Evolutionary conservation across 2,888 invertebrate species (phyloP).

Genomic region (Teleiodes luculella): DNA sequence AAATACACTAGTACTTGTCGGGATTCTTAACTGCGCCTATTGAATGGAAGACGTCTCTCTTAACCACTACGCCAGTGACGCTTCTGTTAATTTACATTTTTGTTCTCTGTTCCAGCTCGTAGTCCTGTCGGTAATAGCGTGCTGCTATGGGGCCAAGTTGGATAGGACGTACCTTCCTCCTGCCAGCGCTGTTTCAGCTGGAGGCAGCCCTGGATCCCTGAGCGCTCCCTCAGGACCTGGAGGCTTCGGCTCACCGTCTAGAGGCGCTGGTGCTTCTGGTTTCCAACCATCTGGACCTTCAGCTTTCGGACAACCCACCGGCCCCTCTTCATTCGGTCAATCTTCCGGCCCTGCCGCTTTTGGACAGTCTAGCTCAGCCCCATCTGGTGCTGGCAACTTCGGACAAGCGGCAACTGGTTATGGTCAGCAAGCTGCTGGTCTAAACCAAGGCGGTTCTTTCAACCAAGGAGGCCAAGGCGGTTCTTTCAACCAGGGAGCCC

Average conservation of each 20-base stretch:
- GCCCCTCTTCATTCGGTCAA: slow-evolving; percentile 19
- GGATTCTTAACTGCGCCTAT: no score
- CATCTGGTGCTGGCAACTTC: slow-evolving; percentile 11
- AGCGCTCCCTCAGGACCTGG: slow-evolving; percentile 42
- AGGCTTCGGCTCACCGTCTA: neutral
- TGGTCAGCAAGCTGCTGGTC: slow-evolving; percentile 16
- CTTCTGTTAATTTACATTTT: slow-evolving; percentile 6
- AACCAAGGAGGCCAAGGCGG: slow-evolving; percentile 21
- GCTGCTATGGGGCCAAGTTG: slow-evolving; percentile 63
- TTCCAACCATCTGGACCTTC: slow-evolving; percentile 22
- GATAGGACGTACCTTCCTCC: slow-evolving; percentile 70
- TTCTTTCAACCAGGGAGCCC: slow-evolving; percentile 21
- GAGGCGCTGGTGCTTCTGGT: slow-evolving; percentile 7
- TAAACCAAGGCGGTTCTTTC: slow-evolving; percentile 12
- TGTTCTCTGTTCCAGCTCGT: slow-evolving; percentile 53
- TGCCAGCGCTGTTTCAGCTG: slow-evolving; percentile 57
- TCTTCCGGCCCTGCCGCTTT: slow-evolving; percentile 19
- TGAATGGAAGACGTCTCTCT: no score
- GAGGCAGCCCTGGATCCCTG: slow-evolving; percentile 63
- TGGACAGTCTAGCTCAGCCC: slow-evolving; percentile 1
- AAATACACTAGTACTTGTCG: no score
- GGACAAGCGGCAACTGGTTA: slow-evolving; percentile 11
- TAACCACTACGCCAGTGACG: no score
- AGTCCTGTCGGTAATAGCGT: slow-evolving; percentile 60
- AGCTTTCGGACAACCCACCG: slow-evolving; percentile 24